These are phyloP conservation scores for Dolichallabes microphthalmus DNA, from an alignment of 2,113 vertebrate species.

Conservation along the genomic window DNA sequence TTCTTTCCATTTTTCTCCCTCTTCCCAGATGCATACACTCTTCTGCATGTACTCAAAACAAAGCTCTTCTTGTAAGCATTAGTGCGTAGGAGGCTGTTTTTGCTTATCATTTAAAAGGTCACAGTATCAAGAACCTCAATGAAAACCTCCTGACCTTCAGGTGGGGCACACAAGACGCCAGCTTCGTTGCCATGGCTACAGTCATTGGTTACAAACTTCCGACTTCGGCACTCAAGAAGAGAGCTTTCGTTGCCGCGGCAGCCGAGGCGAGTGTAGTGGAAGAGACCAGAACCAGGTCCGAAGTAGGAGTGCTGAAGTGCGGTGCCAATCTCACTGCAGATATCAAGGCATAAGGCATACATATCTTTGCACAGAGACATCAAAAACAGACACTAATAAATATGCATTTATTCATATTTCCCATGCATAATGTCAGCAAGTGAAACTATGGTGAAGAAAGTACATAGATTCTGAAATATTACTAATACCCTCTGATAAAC, in stretches of 20 bases:
- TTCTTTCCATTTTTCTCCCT: conserved; percentile 2
- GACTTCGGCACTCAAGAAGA: conserved; percentile 77
- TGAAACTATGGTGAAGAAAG: not conserved
- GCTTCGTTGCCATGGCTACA: conserved; percentile 79
- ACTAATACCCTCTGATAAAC: not conserved
- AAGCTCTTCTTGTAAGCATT: conserved; percentile 23
- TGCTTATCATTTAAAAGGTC: conserved; percentile 38
- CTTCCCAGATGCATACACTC: conserved; percentile 2
- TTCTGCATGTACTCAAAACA: conserved; percentile 8
- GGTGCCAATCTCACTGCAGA: conserved; percentile 79
- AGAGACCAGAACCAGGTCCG: conserved; percentile 70
- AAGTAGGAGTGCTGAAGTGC: conserved; percentile 72
- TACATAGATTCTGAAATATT: not conserved
- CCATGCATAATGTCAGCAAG: not conserved
- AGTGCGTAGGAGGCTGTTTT: conserved; percentile 35
- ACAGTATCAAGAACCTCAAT: conserved; percentile 25
- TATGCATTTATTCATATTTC: not conserved
- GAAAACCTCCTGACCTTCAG: conserved; percentile 79
- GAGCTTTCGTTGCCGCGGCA: conserved; percentile 82
- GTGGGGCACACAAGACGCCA: conserved; percentile 74
- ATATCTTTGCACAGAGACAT: not conserved
- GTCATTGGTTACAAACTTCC: conserved; percentile 73
- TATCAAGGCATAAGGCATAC: conserved; percentile 9
- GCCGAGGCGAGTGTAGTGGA: conserved; percentile 81
- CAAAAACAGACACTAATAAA: not conserved